Evolutionary conservation across 1,140 invertebrate genomes (phyloP).

Genomic region (Cheumatopsyche charites): DNA sequence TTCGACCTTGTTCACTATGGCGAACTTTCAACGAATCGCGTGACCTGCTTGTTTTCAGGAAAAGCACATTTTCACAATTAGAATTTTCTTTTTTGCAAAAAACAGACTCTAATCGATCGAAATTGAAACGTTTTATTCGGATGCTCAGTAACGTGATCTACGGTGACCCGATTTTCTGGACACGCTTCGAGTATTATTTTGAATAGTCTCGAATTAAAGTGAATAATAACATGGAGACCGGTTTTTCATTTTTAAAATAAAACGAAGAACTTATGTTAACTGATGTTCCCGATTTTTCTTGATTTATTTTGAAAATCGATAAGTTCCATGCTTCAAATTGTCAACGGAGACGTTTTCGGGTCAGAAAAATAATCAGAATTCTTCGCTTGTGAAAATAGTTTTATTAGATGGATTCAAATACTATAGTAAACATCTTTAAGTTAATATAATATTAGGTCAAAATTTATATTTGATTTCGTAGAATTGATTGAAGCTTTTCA

Average conservation of each 20-base stretch:
- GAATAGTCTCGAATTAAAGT: slow-evolving; percentile 18
- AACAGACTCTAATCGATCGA: no score
- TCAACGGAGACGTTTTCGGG: neutral
- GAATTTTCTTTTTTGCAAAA: neutral
- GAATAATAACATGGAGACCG: neutral
- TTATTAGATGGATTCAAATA: no score
- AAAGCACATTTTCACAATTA: neutral
- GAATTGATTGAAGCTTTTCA: no score
- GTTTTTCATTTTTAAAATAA: neutral
- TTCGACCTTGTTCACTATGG: neutral
- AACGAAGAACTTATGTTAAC: no score
- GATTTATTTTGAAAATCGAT: slow-evolving; percentile 14
- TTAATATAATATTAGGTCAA: no score
- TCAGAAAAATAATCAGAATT: neutral
- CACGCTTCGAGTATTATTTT: slow-evolving; percentile 20
- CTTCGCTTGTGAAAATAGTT: no score
- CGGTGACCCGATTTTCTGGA: slow-evolving; percentile 15
- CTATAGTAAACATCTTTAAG: no score
- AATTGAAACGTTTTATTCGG: neutral
- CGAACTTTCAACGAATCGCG: neutral
- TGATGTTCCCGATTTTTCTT: slow-evolving; percentile 7
- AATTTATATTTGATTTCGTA: no score
- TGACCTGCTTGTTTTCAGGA: neutral
- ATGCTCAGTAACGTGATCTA: neutral
- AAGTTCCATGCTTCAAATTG: neutral